Base-by-base conservation (phyloP, 2,113 vertebrate genomes). In the Felis catus region DNA sequence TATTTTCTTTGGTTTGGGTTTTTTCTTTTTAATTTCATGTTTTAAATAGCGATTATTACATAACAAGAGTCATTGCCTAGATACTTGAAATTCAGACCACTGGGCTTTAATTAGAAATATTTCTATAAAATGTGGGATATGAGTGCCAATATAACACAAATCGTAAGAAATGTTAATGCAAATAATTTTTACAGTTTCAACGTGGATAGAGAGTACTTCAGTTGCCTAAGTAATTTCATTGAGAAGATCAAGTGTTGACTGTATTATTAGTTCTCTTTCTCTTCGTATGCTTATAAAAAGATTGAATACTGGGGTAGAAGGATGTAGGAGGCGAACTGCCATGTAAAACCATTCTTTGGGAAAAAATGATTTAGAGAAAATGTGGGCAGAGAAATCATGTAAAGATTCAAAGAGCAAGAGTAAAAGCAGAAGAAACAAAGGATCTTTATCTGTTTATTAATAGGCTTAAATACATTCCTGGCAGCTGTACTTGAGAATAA, bases 401-500 rank as follows among this genome's bases (percentile, higher is more conserved):
- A 96, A 98, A 92, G 85, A 96, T 89, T 41, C 39, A 95, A 91
- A 81, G 74, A 97, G 55, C 94, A 98, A 96, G 55, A 97, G 66
- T 71, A 93, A 71, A 63, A 25, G 55, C 95, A 97, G 55, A 94
- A 93, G 86, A 86, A 93, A 89, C 31, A 98, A 95, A 98, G 97
- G 94, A 97, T 89, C 71, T 97, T 97, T 73, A 71, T 92, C 65
- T 86, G 58, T 97, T 98, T 97, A 92, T 96, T 97, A 27, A 7
- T 19, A 96, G 73, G 53, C 84, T 97, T 97, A 97, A 98, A 96
- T 97, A 93, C 61, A 98, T 89, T 94, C 51, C 33, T 92, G 33
- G 45, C 96, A 97, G 63, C 96, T 98, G 91, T 91, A 90, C 78
- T 95, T 94, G 65, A 96, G 86, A 97, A 73, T 97, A 87, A 98